Base-by-base conservation (phyloP, 2,113 vertebrate species). In the Phalacrocorax brasilianus region DNA sequence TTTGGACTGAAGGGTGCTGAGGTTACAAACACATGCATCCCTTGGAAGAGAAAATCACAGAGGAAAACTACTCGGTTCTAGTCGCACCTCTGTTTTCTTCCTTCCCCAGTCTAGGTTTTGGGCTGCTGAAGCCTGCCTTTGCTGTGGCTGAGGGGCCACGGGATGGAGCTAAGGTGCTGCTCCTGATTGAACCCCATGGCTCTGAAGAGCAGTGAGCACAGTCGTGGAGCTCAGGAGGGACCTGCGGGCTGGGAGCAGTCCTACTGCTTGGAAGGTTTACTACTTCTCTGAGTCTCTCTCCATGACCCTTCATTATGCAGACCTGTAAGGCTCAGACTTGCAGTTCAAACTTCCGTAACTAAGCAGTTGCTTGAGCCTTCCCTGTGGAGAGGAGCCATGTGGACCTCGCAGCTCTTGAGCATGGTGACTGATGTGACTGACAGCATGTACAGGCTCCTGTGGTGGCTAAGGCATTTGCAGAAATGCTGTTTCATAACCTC, bases 381-480 rank as follows among this genome's bases (percentile, higher is more conserved):
- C 9, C 30, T 13, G 47, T 0, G 0, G n/a, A 17, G 81, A 18
- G 70, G 81, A 74, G 61, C 88, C 2, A 0, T 1, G 7, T 0
- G 3, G 44, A 21, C 32, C 50, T 18, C 8, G 38, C 49, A 26
- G 53, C 65, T 35, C 33, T 52, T 0, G 0, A 16, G 19, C 0
- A 1, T 0, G 0, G 59, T 3, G 66, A 5, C 49, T 1, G 3
- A 14, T 3, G 14, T 0, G 0, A 13, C 53, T 32, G 61, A 6
- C 0, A 0, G 33, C n/a, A 12, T 1, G 0, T 0, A 0, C 5
- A 21, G 67, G 28, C 42, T 61, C 65, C 61, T 0, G 0, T 15
- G 56, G 19, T 7, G 3, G 67, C 6, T 0, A 4, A 66, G 38
- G n/a, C 28, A 5, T 27, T 52, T 2, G 0, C 78, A 72, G 47